Percentiles rank a stretch among this genome's conserved stretches.
phyloP scores from a whole-genome alignment of 2,113 vertebrate species.

The Datnioides undecimradiatus region DNA sequence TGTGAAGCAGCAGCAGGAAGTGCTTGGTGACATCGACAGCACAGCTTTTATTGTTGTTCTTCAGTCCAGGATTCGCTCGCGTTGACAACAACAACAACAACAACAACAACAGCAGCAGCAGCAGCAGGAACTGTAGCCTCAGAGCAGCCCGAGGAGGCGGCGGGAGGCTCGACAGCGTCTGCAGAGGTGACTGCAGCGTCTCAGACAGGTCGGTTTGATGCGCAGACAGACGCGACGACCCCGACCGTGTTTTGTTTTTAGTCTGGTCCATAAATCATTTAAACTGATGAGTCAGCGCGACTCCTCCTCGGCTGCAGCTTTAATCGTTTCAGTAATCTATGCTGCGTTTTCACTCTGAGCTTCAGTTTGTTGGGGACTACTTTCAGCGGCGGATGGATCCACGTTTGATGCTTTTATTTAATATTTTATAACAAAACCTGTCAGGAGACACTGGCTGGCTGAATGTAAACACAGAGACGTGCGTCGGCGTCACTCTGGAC shows the following conservation, averaged over 20 bases:
- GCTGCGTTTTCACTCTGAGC: too few species aligned
- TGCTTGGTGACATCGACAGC: too few species aligned
- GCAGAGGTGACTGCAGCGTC: neutral
- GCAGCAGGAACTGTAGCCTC: neutral
- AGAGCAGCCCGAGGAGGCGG: neutral
- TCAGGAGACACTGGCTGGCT: too few species aligned
- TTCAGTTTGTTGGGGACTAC: neutral
- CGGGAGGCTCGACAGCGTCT: neutral
- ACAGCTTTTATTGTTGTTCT: neutral
- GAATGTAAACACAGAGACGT: too few species aligned
- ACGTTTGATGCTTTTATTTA: neutral
- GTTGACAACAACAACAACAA: neutral
- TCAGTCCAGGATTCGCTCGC: neutral
- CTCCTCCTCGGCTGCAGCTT: too few species aligned
- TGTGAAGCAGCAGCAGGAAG: too few species aligned
- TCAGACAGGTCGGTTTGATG: conserved; percentile 1
- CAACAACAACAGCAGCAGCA: neutral
- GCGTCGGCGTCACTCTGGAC: neutral
- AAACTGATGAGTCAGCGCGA: too few species aligned
- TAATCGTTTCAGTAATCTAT: too few species aligned
- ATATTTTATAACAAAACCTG: too few species aligned
- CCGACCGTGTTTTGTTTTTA: too few species aligned
- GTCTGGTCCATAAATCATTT: too few species aligned
- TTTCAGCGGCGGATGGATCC: neutral
- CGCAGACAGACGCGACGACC: too few species aligned